These are phyloP conservation scores for Nyleta sp. DNA, from an alignment of 2,888 invertebrate genomes.

Conservation along the genomic window DNA sequence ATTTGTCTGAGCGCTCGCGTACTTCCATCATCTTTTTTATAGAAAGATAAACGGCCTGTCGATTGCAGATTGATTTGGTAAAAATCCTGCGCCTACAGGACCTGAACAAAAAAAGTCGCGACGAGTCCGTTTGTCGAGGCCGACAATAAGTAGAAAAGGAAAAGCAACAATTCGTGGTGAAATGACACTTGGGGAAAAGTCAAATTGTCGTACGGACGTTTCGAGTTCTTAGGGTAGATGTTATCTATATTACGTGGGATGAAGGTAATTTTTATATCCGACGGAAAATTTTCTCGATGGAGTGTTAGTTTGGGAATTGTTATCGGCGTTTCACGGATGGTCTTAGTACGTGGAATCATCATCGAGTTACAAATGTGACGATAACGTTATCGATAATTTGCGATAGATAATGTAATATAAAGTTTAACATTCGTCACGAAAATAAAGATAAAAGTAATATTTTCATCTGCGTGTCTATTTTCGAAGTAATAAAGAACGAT, in stretches of 20 bases:
- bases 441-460: too few species aligned
- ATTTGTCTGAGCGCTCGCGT: too few species aligned
- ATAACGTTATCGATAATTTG: neutral
- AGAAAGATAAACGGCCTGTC: constrained; percentile 34
- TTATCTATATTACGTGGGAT: constrained; percentile 22
- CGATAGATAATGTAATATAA: neutral
- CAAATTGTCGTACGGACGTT: constrained; percentile 29
- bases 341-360: constrained; percentile 2
- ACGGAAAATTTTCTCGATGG: constrained; percentile 6
- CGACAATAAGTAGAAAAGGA: constrained; percentile 6
- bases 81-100: constrained; percentile 10
- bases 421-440: too few species aligned
- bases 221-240: constrained; percentile 41
- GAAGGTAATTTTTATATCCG: constrained; percentile 36
- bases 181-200: constrained; percentile 14
- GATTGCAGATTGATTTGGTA: constrained; percentile 32
- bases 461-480: too few species aligned
- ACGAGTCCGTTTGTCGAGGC: constrained; percentile 15
- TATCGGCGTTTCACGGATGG: constrained; percentile 9
- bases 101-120: constrained; percentile 3
- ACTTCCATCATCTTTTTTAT: constrained; percentile 1
- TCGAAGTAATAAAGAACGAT: too few species aligned
- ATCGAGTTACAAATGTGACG: constrained; percentile 18
- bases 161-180: constrained; percentile 15
- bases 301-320: constrained; percentile 30